Evolutionary conservation across 2,797 vertebrate species (phyloP).

Genomic region (Borostomias antarcticus): DNA sequence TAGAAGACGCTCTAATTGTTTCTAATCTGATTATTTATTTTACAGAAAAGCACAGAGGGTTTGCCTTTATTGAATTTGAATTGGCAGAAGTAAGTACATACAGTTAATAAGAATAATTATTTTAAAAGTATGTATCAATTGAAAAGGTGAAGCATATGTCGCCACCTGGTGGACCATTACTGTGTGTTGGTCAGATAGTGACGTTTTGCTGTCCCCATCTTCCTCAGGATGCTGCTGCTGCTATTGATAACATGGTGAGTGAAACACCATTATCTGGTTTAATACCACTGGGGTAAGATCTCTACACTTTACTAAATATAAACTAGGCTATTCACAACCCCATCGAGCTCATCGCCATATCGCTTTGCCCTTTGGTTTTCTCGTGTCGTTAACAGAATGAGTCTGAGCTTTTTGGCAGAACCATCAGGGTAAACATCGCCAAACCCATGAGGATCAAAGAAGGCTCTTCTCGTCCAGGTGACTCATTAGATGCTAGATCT

Average conservation of each 20-base stretch:
- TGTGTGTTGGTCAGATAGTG: not conserved
- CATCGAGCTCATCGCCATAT: too few species aligned
- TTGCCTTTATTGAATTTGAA: slow-evolving; percentile 96
- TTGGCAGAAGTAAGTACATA: slow-evolving; percentile 85
- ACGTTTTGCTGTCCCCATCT: slow-evolving; percentile 4
- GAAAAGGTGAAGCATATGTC: not conserved
- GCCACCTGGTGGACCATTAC: slow-evolving; percentile 4
- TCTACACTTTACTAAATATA: too few species aligned
- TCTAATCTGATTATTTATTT: slow-evolving; percentile 32
- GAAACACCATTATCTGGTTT: not conserved
- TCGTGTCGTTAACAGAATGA: slow-evolving; percentile 78
- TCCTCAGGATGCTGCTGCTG: slow-evolving; percentile 92
- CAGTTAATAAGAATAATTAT: not conserved
- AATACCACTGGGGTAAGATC: not conserved
- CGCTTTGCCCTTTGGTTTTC: not conserved
- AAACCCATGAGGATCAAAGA: slow-evolving; percentile 98
- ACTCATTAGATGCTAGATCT: slow-evolving; percentile 17
- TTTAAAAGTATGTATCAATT: not conserved
- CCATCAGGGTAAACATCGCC: slow-evolving; percentile 94
- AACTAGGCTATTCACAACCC: too few species aligned
- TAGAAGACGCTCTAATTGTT: too few species aligned
- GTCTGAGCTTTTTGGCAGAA: slow-evolving; percentile 95
- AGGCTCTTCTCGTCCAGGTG: slow-evolving; percentile 94
- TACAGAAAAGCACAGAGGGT: slow-evolving; percentile 95
- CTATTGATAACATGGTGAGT: slow-evolving; percentile 97